A percentile compares a stretch with the other conserved stretches of the same genome.
Evolutionary conservation across 2,113 vertebrate species (phyloP).

Genomic region (Nasalis larvatus): DNA sequence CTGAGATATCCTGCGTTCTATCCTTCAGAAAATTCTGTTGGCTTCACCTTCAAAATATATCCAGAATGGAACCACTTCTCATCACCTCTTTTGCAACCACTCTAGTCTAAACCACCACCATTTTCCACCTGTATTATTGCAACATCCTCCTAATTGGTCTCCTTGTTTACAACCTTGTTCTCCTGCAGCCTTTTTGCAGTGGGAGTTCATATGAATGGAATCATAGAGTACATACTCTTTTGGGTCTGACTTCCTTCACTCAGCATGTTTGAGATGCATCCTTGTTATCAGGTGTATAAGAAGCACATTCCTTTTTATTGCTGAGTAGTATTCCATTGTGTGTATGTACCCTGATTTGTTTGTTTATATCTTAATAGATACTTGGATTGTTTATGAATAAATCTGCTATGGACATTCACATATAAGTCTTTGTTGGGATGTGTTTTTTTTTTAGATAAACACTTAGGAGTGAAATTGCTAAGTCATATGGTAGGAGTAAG

Average conservation of each 20-base stretch:
- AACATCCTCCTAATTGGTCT: background rate
- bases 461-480: background rate
- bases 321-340: background rate
- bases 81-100: background rate
- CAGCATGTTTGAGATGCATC: background rate
- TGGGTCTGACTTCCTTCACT: constrained; percentile 32
- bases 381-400: constrained; percentile 10
- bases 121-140: background rate
- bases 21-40: background rate
- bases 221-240: background rate
- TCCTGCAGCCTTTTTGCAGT: background rate
- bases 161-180: background rate
- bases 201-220: background rate
- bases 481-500: background rate
- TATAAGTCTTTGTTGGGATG: background rate
- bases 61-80: background rate
- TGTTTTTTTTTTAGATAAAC: constrained; percentile 25
- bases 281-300: background rate
- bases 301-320: constrained; percentile 17
- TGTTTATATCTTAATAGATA: background rate
- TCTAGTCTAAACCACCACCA: background rate
- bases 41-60: background rate
- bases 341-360: background rate
- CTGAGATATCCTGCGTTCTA: background rate
- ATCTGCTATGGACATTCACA: background rate